A percentile compares a stretch with the other conserved stretches of the same genome.
Evolutionary conservation across 2,888 invertebrate genomes (phyloP).

Genomic region (Panzeria rudis): DNA sequence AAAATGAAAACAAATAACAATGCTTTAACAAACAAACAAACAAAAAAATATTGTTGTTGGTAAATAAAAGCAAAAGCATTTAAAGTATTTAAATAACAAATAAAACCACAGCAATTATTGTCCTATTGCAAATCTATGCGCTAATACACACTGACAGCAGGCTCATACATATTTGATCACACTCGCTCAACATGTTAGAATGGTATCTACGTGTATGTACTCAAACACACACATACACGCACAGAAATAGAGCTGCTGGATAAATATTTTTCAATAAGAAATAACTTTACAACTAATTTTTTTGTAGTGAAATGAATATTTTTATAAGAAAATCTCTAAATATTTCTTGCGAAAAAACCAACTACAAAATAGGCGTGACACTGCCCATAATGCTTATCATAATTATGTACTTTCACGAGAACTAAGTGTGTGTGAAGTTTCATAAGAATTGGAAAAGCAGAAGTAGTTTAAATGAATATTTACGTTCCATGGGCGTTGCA

Average conservation of each 20-base stretch:
- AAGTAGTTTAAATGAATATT: too few species aligned
- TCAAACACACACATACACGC: neutral
- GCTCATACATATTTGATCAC: conserved; percentile 18
- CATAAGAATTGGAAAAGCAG: too few species aligned
- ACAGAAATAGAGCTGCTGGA: neutral
- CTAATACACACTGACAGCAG: conserved; percentile 24
- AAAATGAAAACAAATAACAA: conserved; percentile 7
- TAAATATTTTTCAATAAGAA: neutral
- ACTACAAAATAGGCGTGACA: too few species aligned
- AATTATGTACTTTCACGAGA: too few species aligned
- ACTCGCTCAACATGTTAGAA: neutral
- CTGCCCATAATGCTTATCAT: too few species aligned
- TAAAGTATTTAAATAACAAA: conserved; percentile 41
- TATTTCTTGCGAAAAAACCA: too few species aligned
- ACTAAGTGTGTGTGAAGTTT: too few species aligned
- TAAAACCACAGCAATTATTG: conserved; percentile 55
- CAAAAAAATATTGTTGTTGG: neutral
- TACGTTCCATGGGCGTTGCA: too few species aligned
- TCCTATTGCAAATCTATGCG: conserved; percentile 52
- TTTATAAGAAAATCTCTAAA: too few species aligned
- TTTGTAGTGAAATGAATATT: neutral
- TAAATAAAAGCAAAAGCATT: conserved; percentile 29
- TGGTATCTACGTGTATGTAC: neutral
- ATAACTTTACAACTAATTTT: neutral
- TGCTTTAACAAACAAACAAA: neutral